Percentiles rank a stretch among this genome's conserved stretches.
Evolutionary conservation across 1,140 invertebrate genomes (phyloP).

Genomic region (Brachystomella parvula): DNA sequence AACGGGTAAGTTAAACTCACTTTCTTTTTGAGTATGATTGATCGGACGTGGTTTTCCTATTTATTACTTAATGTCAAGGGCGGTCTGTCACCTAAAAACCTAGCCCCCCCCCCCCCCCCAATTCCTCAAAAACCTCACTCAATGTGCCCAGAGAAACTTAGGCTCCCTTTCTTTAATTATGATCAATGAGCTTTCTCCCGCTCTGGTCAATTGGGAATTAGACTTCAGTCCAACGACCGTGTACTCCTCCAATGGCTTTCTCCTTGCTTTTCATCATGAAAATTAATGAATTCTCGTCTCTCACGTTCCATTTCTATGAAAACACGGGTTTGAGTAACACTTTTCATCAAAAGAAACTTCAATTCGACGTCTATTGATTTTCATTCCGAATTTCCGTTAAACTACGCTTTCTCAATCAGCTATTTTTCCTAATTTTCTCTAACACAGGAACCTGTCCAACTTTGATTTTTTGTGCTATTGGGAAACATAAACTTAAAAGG

Average conservation of each 20-base stretch:
- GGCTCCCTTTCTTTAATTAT: constrained; percentile 28
- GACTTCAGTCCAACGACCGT: background rate
- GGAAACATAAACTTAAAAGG: too few relatives aligned
- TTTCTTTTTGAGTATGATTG: constrained; percentile 35
- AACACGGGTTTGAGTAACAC: background rate
- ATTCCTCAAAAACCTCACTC: background rate
- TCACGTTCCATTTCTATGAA: background rate
- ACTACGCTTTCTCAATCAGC: too few relatives aligned
- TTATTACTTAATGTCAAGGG: background rate
- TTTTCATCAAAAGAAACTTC: background rate
- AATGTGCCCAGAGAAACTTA: background rate
- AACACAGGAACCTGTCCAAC: too few relatives aligned
- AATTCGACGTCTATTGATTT: background rate
- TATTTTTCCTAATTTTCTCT: too few relatives aligned
- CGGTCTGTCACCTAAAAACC: constrained; percentile 6
- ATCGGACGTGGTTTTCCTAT: constrained; percentile 22
- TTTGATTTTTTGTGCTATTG: too few relatives aligned
- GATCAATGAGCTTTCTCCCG: constrained; percentile 35
- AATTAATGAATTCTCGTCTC: background rate
- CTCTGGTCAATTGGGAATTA: background rate
- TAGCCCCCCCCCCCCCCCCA: background rate
- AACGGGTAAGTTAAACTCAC: constrained; percentile 34
- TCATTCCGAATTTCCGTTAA: too few relatives aligned
- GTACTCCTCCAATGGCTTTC: background rate
- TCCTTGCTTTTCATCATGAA: background rate